Base-by-base conservation (phyloP, 1,140 invertebrate genomes). In the Danaus plexippus region DNA sequence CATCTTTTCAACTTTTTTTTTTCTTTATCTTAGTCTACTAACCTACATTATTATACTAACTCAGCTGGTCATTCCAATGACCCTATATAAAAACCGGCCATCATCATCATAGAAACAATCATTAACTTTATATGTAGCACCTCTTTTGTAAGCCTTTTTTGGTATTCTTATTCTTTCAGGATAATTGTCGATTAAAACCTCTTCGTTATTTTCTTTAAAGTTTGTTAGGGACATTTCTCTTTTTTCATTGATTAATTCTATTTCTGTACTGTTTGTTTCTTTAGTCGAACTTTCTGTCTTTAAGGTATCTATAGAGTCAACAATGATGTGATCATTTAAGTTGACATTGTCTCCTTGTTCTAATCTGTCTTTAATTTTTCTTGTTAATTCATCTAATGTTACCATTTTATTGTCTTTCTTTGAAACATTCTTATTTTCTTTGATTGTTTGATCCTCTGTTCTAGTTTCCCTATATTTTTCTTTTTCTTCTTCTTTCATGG, bases 31-130 rank as follows among this genome's bases (percentile, higher is more conserved):
- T 15, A 45, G 9, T 43, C 12, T 11, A 49, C 12, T 22, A 48
- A 41, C 3, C 43, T 55, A 55, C 12, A 42, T 47, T 15, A n/a
- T n/a, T 15, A 10, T n/a, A 55, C 43, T 45, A 46, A 1, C 22
- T 22, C 11, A 55, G 47, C 57, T 62, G 11, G 63, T 69, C 88
- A 92, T 88, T 57, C 92, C 92, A 32, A 93, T 90, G 13, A 94
- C 90, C 68, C 92, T 86, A 69, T 94, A 94, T 11, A 94, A 88
- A 88, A 94, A 94, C 77, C 88, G 85, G 0, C 93, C 93, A 88
- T 94, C 92, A 73, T 90, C 87, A 77, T 94, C 92, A 77, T 94
- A 94, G 80, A 91, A 94, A 65, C 92, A 92, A 84, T 94, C 93
- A 63, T 91, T 89, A 1, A 94, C 87, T 74, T 91, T 91, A 69